A percentile compares a stretch with the other conserved stretches of the same genome.
Evolutionary conservation across 2,113 vertebrate genomes (phyloP).

Genomic region (Limanda limanda): DNA sequence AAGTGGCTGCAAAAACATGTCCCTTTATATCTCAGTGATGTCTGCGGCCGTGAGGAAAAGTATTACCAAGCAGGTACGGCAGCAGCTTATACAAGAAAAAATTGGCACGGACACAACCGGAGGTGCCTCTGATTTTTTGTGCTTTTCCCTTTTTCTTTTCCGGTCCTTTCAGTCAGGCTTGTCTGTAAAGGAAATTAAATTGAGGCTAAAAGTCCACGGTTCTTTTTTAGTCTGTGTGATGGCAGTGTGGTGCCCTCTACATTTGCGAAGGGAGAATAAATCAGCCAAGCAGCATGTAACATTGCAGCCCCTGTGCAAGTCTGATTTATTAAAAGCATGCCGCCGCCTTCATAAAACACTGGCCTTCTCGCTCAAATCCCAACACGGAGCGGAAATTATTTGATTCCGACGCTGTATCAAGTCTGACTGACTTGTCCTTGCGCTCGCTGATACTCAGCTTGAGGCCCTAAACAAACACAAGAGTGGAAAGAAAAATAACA

Average conservation of each 20-base stretch:
- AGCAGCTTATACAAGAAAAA: neutral
- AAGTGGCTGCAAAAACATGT: neutral
- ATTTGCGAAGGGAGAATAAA: constrained; percentile 62
- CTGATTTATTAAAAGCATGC: constrained; percentile 63
- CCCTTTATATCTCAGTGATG: constrained; percentile 29
- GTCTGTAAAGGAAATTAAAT: constrained; percentile 47
- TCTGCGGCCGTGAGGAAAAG: constrained; percentile 47
- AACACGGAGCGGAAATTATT: constrained; percentile 57
- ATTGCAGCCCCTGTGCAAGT: constrained; percentile 43
- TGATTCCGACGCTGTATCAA: constrained; percentile 27
- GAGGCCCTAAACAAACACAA: constrained; percentile 1
- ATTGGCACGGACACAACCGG: neutral
- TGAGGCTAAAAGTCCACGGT: constrained; percentile 7
- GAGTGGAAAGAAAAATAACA: neutral
- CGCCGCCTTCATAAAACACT: constrained; percentile 48
- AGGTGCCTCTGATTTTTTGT: constrained; percentile 7
- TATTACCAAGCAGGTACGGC: constrained; percentile 35
- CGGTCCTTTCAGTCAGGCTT: neutral
- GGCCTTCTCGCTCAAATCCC: constrained; percentile 50
- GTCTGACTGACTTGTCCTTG: constrained; percentile 26
- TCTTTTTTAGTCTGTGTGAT: constrained; percentile 8
- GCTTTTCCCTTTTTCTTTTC: neutral
- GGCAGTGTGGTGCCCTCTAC: constrained; percentile 3
- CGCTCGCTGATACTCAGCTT: constrained; percentile 28
- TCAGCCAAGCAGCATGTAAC: constrained; percentile 45